Evolutionary conservation across 2,113 vertebrate genomes (phyloP).

Genomic region (Murina feae): DNA sequence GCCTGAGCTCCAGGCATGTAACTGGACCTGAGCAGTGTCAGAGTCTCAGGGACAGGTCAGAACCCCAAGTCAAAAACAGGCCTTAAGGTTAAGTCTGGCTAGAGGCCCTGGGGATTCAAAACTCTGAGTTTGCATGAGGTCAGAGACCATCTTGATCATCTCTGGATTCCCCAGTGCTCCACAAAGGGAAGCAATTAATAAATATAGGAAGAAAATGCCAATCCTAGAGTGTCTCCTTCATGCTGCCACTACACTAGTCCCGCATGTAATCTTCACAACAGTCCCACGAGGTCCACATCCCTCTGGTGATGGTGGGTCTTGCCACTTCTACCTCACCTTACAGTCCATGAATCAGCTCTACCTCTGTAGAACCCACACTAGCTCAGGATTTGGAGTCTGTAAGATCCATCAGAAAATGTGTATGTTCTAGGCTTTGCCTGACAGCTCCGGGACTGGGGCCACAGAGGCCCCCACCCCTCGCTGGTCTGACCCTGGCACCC

Average conservation of each 20-base stretch:
- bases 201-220: constrained; percentile 41
- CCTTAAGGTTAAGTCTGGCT: not conserved
- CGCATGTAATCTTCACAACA: not conserved
- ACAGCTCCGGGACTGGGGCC: not conserved
- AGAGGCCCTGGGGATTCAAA: not conserved
- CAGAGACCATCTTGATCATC: not conserved
- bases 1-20: not conserved
- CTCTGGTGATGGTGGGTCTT: not conserved
- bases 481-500: not conserved
- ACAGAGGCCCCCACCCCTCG: not conserved
- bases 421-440: not conserved
- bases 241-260: not conserved
- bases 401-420: not conserved
- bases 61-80: constrained; percentile 9
- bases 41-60: not conserved
- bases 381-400: not conserved
- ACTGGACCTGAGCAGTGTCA: not conserved
- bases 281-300: not conserved
- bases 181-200: constrained; percentile 34
- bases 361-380: not conserved
- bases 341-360: not conserved
- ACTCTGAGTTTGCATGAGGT: not conserved
- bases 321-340: not conserved
- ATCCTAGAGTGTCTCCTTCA: not conserved
- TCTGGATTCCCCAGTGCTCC: not conserved